A percentile compares a stretch with the other conserved stretches of the same genome.
These are phyloP conservation scores for Saturnia japonica DNA, from an alignment of 2,888 invertebrate species.

Conservation along the genomic window DNA sequence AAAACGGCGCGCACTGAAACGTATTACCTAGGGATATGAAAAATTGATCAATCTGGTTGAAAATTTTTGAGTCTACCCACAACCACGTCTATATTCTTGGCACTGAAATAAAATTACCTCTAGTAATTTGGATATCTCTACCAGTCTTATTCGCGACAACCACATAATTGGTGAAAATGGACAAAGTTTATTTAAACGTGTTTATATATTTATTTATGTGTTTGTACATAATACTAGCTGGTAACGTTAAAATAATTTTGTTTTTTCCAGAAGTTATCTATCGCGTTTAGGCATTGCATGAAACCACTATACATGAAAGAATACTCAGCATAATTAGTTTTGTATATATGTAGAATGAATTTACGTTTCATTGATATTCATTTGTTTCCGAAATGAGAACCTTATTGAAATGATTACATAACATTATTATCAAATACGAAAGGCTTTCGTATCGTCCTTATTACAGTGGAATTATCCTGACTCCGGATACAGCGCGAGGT, in stretches of 20 bases:
- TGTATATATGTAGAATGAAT: no score
- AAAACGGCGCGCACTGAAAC: constrained; percentile 4
- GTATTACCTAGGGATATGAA: constrained; percentile 6
- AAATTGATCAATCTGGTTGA: constrained; percentile 7
- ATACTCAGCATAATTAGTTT: no score
- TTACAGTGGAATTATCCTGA: not conserved
- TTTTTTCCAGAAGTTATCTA: no score
- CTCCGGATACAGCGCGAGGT: not conserved
- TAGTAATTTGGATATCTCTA: not conserved
- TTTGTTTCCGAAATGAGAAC: not conserved
- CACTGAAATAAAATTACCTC: not conserved
- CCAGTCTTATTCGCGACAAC: not conserved
- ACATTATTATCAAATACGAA: not conserved
- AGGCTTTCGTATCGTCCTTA: not conserved
- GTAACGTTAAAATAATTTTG: no score
- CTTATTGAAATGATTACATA: not conserved
- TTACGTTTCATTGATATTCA: not conserved
- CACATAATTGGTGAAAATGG: not conserved
- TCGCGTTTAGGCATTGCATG: no score
- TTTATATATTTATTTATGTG: no score
- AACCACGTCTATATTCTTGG: not conserved
- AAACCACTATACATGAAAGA: no score
- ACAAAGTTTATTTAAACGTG: no score
- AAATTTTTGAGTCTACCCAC: not conserved
- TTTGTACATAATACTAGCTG: no score